These are phyloP conservation scores for Clytia hemisphaerica DNA, from an alignment of 30 jellyfish, hydroid and myxozoan genomes.

Conservation along the genomic window DNA sequence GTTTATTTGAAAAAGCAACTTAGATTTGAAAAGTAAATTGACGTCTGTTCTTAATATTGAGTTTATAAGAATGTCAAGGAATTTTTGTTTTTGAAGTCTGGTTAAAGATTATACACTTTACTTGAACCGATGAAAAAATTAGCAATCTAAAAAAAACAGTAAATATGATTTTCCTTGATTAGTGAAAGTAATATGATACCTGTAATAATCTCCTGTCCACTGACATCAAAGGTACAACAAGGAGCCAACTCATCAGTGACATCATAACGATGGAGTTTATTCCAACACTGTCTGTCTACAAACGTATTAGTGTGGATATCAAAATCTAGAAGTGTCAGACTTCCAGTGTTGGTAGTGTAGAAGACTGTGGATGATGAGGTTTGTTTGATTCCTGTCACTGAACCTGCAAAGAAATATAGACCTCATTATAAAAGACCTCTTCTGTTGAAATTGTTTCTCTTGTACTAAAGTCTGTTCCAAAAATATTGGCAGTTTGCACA, in stretches of 20 bases:
- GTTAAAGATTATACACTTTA: not conserved
- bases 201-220: constrained; percentile 17
- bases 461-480: too few species aligned
- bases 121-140: not conserved
- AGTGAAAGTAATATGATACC: too few species aligned
- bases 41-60: not conserved
- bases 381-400: constrained; percentile 12
- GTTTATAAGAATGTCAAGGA: not conserved
- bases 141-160: not conserved
- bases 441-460: too few species aligned
- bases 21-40: not conserved
- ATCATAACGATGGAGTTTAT: constrained; percentile 10
- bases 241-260: constrained; percentile 12
- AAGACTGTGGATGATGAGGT: not conserved
- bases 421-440: not conserved
- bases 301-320: not conserved
- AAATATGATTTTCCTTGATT: not conserved
- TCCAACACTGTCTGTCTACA: not conserved
- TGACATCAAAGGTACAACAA: constrained; percentile 3
- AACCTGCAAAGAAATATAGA: not conserved
- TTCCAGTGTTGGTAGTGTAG: constrained; percentile 14
- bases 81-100: not conserved
- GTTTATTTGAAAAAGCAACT: not conserved
- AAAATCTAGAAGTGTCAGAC: not conserved
- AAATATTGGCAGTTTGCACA: too few species aligned